Conservation (phyloP, 2,888 invertebrate genomes). For the Drosophila buzzatii region DNA sequence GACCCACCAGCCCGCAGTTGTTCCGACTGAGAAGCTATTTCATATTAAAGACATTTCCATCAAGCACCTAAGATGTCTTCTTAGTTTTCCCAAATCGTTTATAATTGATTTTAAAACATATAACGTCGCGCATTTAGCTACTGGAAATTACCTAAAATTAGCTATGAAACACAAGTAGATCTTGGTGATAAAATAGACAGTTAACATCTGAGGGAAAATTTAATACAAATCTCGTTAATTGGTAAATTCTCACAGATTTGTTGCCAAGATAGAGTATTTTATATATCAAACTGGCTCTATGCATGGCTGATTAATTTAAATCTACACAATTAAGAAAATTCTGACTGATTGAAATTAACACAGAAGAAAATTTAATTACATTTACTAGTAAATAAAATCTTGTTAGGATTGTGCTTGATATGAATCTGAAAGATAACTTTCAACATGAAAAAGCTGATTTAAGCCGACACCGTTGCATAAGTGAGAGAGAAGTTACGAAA, state of each 20-base stretch:
- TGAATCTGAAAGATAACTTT: no score
- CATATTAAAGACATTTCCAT: slow-evolving; percentile 9
- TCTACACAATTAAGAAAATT: not conserved
- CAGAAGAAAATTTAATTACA: not conserved
- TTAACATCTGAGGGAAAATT: not conserved
- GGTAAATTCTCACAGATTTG: not conserved
- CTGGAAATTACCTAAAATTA: slow-evolving; percentile 41
- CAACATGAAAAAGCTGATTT: no score
- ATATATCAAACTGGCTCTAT: not conserved
- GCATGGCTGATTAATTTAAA: not conserved
- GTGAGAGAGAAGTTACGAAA: no score
- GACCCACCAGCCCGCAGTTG: slow-evolving; percentile 16
- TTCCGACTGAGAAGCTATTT: not conserved
- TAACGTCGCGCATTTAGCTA: slow-evolving; percentile 19
- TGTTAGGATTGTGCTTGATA: no score
- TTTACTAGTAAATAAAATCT: no score
- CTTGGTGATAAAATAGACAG: not conserved
- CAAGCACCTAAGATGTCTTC: slow-evolving; percentile 11
- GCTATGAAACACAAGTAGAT: slow-evolving; percentile 38
- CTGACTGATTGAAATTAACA: not conserved
- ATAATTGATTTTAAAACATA: slow-evolving; percentile 15
- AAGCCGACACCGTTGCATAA: no score
- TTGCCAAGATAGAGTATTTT: not conserved
- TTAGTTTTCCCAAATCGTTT: slow-evolving; percentile 7
- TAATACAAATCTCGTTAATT: not conserved